Evolutionary conservation across 1,140 invertebrate genomes (phyloP).

Genomic region (Pseudoatta argentina): DNA sequence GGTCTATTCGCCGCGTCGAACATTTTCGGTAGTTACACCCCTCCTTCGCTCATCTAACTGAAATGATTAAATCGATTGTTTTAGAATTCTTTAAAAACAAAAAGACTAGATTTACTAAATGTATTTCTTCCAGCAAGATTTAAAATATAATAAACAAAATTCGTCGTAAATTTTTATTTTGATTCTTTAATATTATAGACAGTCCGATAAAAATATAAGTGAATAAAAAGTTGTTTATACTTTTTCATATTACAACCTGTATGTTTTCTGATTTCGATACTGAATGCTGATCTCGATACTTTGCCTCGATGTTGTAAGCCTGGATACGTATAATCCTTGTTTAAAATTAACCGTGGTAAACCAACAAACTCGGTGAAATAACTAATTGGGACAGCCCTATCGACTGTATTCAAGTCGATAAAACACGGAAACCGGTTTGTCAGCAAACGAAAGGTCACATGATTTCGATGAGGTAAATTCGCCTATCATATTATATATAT

Average conservation of each 20-base stretch:
- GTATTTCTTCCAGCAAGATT: too few relatives aligned
- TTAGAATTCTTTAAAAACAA: neutral
- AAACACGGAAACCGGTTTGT: slow-evolving; percentile 13
- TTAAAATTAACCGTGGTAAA: slow-evolving; percentile 64
- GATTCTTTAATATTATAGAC: neutral
- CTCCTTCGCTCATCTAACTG: slow-evolving; percentile 27
- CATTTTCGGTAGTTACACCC: slow-evolving; percentile 69
- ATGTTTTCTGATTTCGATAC: neutral
- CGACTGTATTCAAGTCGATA: slow-evolving; percentile 69
- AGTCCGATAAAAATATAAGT: neutral
- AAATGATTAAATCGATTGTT: neutral
- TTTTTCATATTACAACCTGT: neutral
- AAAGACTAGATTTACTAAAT: neutral
- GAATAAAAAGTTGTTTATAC: neutral
- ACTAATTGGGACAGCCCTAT: slow-evolving; percentile 71
- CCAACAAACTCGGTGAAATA: slow-evolving; percentile 74
- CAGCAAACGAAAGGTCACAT: slow-evolving; percentile 22
- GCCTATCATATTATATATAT: slow-evolving; percentile 11
- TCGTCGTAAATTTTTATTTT: neutral
- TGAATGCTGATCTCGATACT: slow-evolving; percentile 15
- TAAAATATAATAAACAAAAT: neutral
- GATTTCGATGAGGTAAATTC: slow-evolving; percentile 23
- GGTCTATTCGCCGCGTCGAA: slow-evolving; percentile 62
- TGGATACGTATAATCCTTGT: slow-evolving; percentile 21
- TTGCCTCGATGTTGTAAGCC: slow-evolving; percentile 8